phyloP scores from a whole-genome alignment of 2,113 vertebrate species.

The Natator depressus region DNA sequence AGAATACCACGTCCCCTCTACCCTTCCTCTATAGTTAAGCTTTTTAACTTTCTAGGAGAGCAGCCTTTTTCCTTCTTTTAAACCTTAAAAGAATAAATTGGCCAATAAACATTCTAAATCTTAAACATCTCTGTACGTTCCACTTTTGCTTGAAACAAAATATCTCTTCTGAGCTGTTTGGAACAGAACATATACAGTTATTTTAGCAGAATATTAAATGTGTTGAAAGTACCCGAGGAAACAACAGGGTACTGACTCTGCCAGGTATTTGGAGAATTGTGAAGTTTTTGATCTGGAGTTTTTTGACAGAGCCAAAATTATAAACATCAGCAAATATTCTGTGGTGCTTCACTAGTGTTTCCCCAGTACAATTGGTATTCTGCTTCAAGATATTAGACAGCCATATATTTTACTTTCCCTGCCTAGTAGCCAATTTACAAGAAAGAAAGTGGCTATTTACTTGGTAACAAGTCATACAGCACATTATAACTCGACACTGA shows the following conservation, averaged over 20 bases:
- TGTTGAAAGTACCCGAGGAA: conserved; percentile 25
- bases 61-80: neutral
- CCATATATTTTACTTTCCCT: conserved; percentile 67
- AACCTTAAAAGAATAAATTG: neutral
- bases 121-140: neutral
- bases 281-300: conserved; percentile 49
- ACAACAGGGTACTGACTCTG: neutral
- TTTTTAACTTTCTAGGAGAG: conserved; percentile 4
- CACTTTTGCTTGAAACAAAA: conserved; percentile 9
- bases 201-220: conserved; percentile 23
- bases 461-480: conserved; percentile 75
- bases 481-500: conserved; percentile 73
- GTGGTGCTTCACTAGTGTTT: conserved; percentile 17
- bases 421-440: conserved; percentile 76
- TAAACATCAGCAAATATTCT: conserved; percentile 67
- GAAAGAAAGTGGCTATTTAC: conserved; percentile 77
- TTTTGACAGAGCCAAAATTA: conserved; percentile 50
- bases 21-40: neutral
- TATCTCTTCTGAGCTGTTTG: neutral
- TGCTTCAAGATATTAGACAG: conserved; percentile 61
- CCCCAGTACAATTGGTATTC: conserved; percentile 63
- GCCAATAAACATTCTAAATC: neutral
- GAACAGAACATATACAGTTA: conserved; percentile 9
- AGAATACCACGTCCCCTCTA: neutral
- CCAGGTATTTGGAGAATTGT: neutral